Conservation (phyloP, 2,797 vertebrate genomes). For the Zenarchopterus dispar region DNA sequence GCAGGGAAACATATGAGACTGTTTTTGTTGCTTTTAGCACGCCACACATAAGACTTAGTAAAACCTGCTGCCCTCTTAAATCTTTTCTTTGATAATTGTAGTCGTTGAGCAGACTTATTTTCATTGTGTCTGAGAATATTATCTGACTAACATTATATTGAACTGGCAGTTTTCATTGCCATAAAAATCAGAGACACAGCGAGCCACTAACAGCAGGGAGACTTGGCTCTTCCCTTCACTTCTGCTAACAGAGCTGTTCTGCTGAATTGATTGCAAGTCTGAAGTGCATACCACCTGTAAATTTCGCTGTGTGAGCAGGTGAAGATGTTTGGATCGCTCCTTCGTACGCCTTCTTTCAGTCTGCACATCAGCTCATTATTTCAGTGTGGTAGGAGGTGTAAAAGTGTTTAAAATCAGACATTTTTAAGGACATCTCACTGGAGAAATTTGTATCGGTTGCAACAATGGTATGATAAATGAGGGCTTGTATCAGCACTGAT, state of each 20-base stretch:
- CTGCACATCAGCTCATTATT: slow-evolving; percentile 20
- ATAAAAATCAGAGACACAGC: slow-evolving; percentile 45
- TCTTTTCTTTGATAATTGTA: slow-evolving; percentile 47
- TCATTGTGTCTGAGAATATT: slow-evolving; percentile 42
- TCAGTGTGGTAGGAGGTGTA: slow-evolving; percentile 21
- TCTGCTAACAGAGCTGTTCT: slow-evolving; percentile 17
- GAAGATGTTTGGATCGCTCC: slow-evolving; percentile 16
- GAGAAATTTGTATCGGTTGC: slow-evolving; percentile 58
- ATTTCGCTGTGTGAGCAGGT: slow-evolving; percentile 6
- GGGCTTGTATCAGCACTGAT: slow-evolving; percentile 62
- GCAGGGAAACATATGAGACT: background rate
- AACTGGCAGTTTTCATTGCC: slow-evolving; percentile 34
- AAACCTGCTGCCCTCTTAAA: slow-evolving; percentile 26
- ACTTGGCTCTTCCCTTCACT: slow-evolving; percentile 8
- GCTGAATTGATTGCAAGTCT: slow-evolving; percentile 43
- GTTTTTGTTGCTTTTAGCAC: slow-evolving; percentile 23
- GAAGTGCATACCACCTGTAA: slow-evolving; percentile 35
- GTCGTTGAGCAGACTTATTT: slow-evolving; percentile 42
- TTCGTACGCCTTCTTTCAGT: background rate
- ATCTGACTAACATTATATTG: slow-evolving; percentile 52
- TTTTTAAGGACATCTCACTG: slow-evolving; percentile 60
- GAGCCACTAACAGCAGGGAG: slow-evolving; percentile 39
- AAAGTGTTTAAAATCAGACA: slow-evolving; percentile 56
- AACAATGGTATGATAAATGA: slow-evolving; percentile 69
- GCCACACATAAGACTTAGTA: slow-evolving; percentile 7